phyloP scores from a whole-genome alignment of 2,888 invertebrate genomes.

The Metopia argyrocephala region DNA sequence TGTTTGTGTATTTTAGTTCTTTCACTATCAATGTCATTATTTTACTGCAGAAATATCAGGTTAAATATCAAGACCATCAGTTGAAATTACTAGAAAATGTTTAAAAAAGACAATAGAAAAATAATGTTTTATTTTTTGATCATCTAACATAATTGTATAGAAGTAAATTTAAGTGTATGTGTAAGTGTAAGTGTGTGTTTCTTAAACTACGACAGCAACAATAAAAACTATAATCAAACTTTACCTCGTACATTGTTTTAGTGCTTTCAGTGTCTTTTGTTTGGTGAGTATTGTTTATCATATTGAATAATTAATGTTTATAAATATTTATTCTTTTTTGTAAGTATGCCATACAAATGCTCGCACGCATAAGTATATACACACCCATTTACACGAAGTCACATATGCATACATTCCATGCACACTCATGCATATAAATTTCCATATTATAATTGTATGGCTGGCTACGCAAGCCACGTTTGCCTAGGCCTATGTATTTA shows the following conservation, averaged over 20 bases:
- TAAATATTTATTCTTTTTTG: constrained; percentile 27
- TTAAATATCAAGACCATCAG: neutral
- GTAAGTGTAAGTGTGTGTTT: neutral
- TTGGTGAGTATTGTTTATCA: constrained; percentile 45
- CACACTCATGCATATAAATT: neutral
- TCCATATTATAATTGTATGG: neutral
- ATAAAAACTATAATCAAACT: too few relatives aligned
- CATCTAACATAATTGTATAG: too few relatives aligned
- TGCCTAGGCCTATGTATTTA: neutral
- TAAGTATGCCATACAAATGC: neutral
- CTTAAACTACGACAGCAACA: too few relatives aligned
- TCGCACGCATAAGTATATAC: neutral
- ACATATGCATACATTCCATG: neutral
- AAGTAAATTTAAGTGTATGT: neutral
- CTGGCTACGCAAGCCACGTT: neutral
- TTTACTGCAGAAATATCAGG: neutral
- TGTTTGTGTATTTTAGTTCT: neutral
- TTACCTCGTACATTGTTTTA: too few relatives aligned
- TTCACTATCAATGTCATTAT: constrained; percentile 8
- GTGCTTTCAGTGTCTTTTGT: neutral
- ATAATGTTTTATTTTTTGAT: too few relatives aligned
- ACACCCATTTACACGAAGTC: neutral
- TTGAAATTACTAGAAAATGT: too few relatives aligned
- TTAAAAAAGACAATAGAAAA: too few relatives aligned
- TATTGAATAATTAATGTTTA: constrained; percentile 58